phyloP scores from a whole-genome alignment of 2,113 vertebrate species.

The Ophthalmotilapia sp. region DNA sequence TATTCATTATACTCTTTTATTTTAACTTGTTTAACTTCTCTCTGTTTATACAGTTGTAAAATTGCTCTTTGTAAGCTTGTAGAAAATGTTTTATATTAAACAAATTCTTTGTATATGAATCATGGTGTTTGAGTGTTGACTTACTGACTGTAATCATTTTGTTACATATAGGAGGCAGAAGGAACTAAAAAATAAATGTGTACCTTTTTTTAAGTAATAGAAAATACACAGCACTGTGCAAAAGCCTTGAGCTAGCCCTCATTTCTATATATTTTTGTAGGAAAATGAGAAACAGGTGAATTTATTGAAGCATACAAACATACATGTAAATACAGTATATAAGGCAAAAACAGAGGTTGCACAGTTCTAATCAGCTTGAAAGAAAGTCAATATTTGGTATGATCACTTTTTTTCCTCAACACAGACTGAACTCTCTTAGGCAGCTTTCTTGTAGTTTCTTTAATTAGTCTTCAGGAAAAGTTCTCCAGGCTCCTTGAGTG shows the following conservation, averaged over 20 bases:
- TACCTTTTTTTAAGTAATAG: background rate
- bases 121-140: background rate
- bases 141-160: background rate
- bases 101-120: background rate
- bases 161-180: background rate
- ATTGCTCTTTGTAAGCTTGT: constrained; percentile 22
- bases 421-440: background rate
- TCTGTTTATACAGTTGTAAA: constrained; percentile 27
- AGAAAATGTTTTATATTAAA: constrained; percentile 43
- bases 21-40: background rate
- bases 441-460: background rate
- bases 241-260: background rate
- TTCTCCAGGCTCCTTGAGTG: background rate
- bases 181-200: background rate
- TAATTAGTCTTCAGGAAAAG: background rate
- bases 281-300: background rate
- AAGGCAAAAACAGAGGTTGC: background rate
- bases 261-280: background rate
- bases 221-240: background rate
- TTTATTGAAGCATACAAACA: background rate
- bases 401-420: background rate
- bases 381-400: background rate
- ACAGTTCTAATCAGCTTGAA: background rate
- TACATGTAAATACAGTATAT: background rate
- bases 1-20: background rate